Base-by-base conservation (phyloP, 2,888 invertebrate genomes). In the Amblyjoppa fuscipennis region DNA sequence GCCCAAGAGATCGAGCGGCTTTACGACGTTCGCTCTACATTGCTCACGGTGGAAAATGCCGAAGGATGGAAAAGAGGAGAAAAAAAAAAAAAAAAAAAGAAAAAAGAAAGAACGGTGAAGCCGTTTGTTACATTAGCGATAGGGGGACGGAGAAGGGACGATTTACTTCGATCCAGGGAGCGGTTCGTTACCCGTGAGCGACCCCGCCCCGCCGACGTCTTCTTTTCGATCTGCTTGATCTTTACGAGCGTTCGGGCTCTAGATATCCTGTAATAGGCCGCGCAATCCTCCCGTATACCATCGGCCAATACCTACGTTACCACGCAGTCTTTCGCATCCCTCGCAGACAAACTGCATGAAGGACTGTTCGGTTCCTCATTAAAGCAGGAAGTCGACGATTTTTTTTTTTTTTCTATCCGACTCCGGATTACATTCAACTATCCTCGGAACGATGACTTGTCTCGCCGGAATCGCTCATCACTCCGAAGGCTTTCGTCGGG, bases 81-180 rank as follows among this genome's bases (percentile, higher is more conserved):
- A 16, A 49, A 49, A 45, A 31, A 34, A 61, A 45, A 13, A 13
- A 16, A 4, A 31, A 34, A 59, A 61, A 82, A 28, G 51, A 71
- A 45, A 11, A 25, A 56, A 49, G 61, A 76, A 73, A 66, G 64
- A 80, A 45, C 70, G 64, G 49, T 11, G 49, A 49, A 81, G 80
- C 76, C 85, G 83, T 85, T 85, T 85, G 85, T 85, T 83, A 85
- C 85, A 83, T 76, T 73, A 76, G 83, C 74, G 74, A 51, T 68
- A 71, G 61, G 81, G 78, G 78, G 74, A 68, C 66, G 70, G 80
- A 80, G 73, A 69, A 77, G 76, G 16, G 70, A 83, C 90, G 89
- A 90, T 90, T 90, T 90, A 90, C 89, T 88, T 81, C 83, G 81
- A 76, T 78, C 88, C 88, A 85, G 89, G 85, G 86, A 90, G 87